A percentile compares a stretch with the other conserved stretches of the same genome.
Evolutionary conservation across 1,140 invertebrate genomes (phyloP).

Genomic region (Halictus rubicundus): DNA sequence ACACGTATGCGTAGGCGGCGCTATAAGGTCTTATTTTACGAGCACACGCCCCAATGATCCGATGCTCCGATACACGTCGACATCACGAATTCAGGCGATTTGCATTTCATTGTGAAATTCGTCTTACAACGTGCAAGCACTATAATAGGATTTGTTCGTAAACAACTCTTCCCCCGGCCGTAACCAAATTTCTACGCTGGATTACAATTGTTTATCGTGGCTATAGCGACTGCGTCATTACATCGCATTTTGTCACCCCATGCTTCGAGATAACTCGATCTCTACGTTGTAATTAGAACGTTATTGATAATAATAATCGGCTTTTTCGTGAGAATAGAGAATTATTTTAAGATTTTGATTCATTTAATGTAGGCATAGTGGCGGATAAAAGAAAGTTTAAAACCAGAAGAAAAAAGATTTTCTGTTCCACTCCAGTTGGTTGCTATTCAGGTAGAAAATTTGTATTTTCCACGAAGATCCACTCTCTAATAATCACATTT

Average conservation of each 20-base stretch:
- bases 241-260: background rate
- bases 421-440: too few relatives aligned
- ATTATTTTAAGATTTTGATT: too few relatives aligned
- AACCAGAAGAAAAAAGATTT: too few relatives aligned
- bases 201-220: conserved; percentile 10
- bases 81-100: background rate
- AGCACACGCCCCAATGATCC: conserved; percentile 2
- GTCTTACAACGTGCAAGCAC: background rate
- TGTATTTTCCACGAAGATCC: too few relatives aligned
- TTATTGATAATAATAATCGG: too few relatives aligned
- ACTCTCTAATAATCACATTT: too few relatives aligned
- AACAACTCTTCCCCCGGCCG: background rate
- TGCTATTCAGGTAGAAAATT: too few relatives aligned
- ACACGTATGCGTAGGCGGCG: background rate
- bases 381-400: too few relatives aligned
- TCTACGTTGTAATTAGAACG: too few relatives aligned
- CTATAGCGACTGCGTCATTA: too few relatives aligned
- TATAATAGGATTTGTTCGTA: conserved; percentile 28
- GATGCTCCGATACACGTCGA: background rate
- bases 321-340: too few relatives aligned
- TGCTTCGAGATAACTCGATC: background rate
- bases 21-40: conserved; percentile 38
- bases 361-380: too few relatives aligned
- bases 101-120: conserved; percentile 27
- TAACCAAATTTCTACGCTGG: background rate